A percentile compares a stretch with the other conserved stretches of the same genome.
Conservation (phyloP, 2,888 invertebrate genomes). For the Watsonalla binaria region DNA sequence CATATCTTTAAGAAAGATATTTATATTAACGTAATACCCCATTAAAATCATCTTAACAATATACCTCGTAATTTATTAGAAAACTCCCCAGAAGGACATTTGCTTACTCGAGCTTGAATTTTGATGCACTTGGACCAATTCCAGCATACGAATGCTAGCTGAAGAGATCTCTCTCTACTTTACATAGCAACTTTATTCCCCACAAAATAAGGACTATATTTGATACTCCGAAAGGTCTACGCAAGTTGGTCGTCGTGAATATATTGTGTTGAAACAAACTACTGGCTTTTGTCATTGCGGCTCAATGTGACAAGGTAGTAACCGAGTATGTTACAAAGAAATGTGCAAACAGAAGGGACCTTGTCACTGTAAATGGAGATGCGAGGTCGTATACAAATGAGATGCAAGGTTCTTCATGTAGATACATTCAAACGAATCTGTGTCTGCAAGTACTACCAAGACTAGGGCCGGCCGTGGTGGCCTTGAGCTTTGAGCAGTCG, state of each 20-base stretch:
- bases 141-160: conserved; percentile 16
- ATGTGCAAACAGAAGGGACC: neutral
- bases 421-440: no score
- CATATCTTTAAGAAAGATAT: no score
- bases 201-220: neutral
- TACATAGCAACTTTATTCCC: neutral
- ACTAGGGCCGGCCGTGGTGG: no score
- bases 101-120: conserved; percentile 19
- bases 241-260: neutral
- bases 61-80: conserved; percentile 11
- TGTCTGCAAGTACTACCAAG: no score
- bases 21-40: no score
- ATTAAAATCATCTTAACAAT: no score
- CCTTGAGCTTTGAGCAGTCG: no score
- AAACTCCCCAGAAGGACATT: conserved; percentile 17
- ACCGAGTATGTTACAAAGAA: conserved; percentile 2
- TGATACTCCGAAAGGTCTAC: neutral
- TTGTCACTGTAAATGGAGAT: neutral
- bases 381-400: neutral
- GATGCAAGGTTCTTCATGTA: no score
- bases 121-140: conserved; percentile 24
- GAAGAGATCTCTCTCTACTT: neutral
- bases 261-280: conserved; percentile 9
- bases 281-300: conserved; percentile 11
- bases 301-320: conserved; percentile 9